Base-by-base conservation (phyloP, 2,113 vertebrate species). In the Enhydra lutris region DNA sequence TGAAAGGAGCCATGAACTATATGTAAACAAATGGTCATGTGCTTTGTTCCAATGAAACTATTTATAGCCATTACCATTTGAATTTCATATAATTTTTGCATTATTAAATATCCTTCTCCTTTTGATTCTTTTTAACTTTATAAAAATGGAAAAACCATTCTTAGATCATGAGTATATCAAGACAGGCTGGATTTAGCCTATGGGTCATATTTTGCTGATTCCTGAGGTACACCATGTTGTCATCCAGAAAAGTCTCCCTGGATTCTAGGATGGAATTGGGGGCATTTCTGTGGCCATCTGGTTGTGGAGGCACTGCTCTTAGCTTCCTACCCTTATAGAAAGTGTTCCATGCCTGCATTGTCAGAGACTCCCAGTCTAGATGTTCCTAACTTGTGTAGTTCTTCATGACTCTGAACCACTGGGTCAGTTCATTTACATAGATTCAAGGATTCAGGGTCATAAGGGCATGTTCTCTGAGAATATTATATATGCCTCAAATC, bases 261-360 rank as follows among this genome's bases (percentile, higher is more conserved):
- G 42, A 36, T 24, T 9, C 61, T 52, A 31, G 26, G n/a, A 36
- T 69, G 42, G 36, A 67, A 65, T 2, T 36, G 21, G 42, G 55
- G 79, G 29, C 12, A 50, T 45, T 57, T 93, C 10, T 55, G 9
- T 7, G 34, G 17, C 29, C 36, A 14, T 45, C 1, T 47, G 13
- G 23, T 42, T 83, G 12, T 12, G 3, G 23, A 47, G 0, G 4
- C 26, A n/a, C 65, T 9, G 1, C 7, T 76, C 0, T n/a, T 39
- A 36, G 39, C 4, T 36, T 90, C 14, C 29, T 6, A n/a, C 10
- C 0, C 59, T 69, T 69, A 4, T 31, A 4, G 31, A 59, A 57
- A 79, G 4, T 39, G 17, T 45, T 59, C 8, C 8, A 11, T 23
- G 6, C 12, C 24, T 29, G 39, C 26, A 8, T 42, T 47, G 12